phyloP scores from a whole-genome alignment of 2,888 invertebrate species.

The Phorcus lineatus region DNA sequence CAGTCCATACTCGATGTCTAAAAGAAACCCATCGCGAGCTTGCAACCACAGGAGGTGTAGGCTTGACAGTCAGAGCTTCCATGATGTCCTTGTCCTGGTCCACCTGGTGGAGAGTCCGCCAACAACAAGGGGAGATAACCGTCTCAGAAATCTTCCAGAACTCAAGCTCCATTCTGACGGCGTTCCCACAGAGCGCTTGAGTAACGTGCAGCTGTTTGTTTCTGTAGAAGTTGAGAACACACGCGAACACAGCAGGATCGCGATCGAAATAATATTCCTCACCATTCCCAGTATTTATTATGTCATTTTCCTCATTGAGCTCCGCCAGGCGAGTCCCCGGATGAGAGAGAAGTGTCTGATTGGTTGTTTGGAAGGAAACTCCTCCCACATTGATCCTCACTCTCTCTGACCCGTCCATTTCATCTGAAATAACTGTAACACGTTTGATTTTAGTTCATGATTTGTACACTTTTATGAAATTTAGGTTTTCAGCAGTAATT shows the following conservation, averaged over 20 bases:
- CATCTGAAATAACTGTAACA: too few species aligned
- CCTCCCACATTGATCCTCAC: background rate
- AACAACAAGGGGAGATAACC: conserved; percentile 4
- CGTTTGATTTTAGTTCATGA: too few species aligned
- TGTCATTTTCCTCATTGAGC: background rate
- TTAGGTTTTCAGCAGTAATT: too few species aligned
- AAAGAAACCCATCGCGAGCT: background rate
- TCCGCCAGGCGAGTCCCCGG: background rate
- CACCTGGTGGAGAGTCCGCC: conserved; percentile 11
- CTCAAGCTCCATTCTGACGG: conserved; percentile 44
- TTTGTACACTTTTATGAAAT: too few species aligned
- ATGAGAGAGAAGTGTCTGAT: background rate
- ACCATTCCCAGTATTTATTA: too few species aligned
- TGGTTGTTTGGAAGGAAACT: background rate
- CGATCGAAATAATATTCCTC: conserved; percentile 48
- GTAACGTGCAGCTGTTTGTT: conserved; percentile 48
- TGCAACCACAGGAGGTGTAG: too few species aligned
- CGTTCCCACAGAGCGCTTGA: conserved; percentile 47
- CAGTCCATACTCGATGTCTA: background rate
- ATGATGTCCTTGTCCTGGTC: background rate
- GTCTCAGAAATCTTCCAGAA: conserved; percentile 41
- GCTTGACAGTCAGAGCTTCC: background rate
- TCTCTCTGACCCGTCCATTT: background rate
- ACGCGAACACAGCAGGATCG: conserved; percentile 47
- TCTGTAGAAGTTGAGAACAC: conserved; percentile 46